These are phyloP conservation scores for Prunella fulvescens DNA, from an alignment of 2,113 vertebrate genomes.

Conservation along the genomic window DNA sequence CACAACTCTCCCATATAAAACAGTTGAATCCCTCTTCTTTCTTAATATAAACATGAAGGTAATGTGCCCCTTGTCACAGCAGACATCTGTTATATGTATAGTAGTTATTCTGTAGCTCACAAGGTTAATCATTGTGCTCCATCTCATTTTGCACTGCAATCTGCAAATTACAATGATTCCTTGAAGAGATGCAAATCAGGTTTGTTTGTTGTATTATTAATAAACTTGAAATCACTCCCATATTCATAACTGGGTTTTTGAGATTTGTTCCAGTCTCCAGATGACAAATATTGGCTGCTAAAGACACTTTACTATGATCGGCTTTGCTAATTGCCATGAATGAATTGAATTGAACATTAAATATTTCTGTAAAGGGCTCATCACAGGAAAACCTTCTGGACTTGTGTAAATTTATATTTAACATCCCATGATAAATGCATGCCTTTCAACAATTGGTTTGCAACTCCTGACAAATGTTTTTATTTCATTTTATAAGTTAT, in stretches of 20 bases:
- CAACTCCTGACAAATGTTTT: conserved; percentile 39
- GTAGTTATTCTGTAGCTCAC: conserved; percentile 50
- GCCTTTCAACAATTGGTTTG: conserved; percentile 41
- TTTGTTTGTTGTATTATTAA: conserved; percentile 50
- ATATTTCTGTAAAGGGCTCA: conserved; percentile 19
- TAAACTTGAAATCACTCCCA: conserved; percentile 16
- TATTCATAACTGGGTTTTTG: background rate
- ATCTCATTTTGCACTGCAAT: conserved; percentile 62
- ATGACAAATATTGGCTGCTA: conserved; percentile 35
- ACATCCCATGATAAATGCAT: background rate
- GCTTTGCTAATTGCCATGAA: conserved; percentile 38
- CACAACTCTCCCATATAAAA: conserved; percentile 41
- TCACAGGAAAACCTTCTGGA: conserved; percentile 23
- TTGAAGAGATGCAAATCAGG: conserved; percentile 61
- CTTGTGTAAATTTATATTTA: conserved; percentile 53
- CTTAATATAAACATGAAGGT: conserved; percentile 73
- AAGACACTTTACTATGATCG: background rate
- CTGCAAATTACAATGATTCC: conserved; percentile 60
- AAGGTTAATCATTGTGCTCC: conserved; percentile 67
- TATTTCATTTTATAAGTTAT: background rate
- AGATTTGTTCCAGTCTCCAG: conserved; percentile 14
- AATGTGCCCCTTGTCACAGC: conserved; percentile 74
- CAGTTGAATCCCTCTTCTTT: conserved; percentile 47
- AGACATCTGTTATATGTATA: conserved; percentile 71
- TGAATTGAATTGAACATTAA: conserved; percentile 21